Evolutionary conservation across 2,797 vertebrate genomes (phyloP), one percentile per base, ranked within the genome.

Genomic region (Corythornis leucogaster): DNA sequence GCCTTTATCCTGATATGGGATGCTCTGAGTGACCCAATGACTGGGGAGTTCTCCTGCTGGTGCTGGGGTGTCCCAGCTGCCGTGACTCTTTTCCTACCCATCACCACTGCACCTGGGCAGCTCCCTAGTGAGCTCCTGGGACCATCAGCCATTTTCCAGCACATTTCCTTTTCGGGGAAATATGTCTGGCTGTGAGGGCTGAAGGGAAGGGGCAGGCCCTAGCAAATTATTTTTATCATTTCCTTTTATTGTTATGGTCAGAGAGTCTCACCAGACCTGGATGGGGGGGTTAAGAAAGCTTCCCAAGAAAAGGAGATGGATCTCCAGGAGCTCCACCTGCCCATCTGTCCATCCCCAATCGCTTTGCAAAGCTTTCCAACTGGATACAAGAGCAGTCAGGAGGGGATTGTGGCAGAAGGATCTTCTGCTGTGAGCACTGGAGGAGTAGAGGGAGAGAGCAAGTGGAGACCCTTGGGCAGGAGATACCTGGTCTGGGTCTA

Each of bases 181-280:
- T 33, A 15, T 0, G 0, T 16, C 64, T 74, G 38, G 6, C 31
- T 85, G 79, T 67, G n/a, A 35, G 51, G 31, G 10, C 63, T 73
- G 83, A 68, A 50, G 82, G 80, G 74, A 90, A 91, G 73, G 57
- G 61, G n/a, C 69, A 70, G 79, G 53, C 77, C 73, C 53, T 33
- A 45, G 73, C 7, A 43, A 87, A 85, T 91, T 95, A 74, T 94
- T 93, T 96, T 93, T 85, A 46, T 33, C 11, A 61, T 85, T 94
- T 94, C 91, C 95, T 92, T 89, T 71, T 12, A 95, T 95, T 95
- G 89, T 95, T 85, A 2, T 3, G 73, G n/a, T 46, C 87, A 68
- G 68, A 80, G 17, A 67, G 45, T 31, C 35, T 48, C 79, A 46
- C 21, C 45, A 64, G 79, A 68, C 50, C 64, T 9, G 40, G 50